Conservation (phyloP, 2,113 vertebrate genomes). For the Mobula birostris region DNA sequence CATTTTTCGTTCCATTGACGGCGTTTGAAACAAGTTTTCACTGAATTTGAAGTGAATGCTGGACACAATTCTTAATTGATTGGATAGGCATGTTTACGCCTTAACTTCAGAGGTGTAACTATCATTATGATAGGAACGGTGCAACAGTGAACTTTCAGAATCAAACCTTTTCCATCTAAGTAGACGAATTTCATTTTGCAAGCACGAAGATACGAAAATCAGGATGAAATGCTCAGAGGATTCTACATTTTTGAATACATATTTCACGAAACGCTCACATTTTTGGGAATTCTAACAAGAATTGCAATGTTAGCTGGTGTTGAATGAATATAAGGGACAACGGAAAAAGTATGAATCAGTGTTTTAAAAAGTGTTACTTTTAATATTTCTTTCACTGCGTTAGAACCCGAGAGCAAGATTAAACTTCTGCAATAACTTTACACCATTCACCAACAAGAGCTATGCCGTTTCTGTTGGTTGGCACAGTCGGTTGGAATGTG, state of each 20-base stretch:
- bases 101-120: neutral
- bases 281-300: neutral
- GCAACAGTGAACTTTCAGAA: neutral
- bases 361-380: neutral
- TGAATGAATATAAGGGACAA: neutral
- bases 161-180: neutral
- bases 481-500: neutral
- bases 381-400: neutral
- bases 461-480: neutral
- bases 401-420: neutral
- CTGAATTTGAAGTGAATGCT: neutral
- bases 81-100: neutral
- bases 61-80: neutral
- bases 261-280: neutral
- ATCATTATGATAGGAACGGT: too few relatives aligned
- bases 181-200: neutral
- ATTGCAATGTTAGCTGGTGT: neutral
- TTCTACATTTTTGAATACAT: neutral
- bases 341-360: neutral
- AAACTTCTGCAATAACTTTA: neutral
- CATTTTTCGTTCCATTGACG: constrained; percentile 18
- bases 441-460: neutral
- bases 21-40: neutral
- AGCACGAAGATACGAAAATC: neutral
- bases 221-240: neutral